Evolutionary conservation across 1,140 invertebrate genomes (phyloP).

Genomic region (Nymphalis io): DNA sequence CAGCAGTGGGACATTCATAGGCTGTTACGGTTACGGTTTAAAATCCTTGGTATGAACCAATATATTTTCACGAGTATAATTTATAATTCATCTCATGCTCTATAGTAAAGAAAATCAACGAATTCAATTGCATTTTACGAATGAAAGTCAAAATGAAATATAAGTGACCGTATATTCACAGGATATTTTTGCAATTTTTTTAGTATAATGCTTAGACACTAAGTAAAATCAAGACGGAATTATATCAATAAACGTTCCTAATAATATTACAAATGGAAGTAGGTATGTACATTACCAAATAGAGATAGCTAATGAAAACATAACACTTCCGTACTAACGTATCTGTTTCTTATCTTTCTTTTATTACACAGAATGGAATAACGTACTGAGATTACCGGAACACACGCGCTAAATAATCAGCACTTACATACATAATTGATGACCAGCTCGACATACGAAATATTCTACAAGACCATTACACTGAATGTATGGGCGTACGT

Average conservation of each 20-base stretch:
- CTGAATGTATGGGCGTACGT: conserved; percentile 4
- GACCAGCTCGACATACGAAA: conserved; percentile 13
- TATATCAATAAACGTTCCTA: not conserved
- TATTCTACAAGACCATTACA: conserved; percentile 7
- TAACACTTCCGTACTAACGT: not conserved
- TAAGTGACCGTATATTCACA: too few relatives aligned
- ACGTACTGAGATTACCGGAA: not conserved
- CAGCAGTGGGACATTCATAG: too few relatives aligned
- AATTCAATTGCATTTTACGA: too few relatives aligned
- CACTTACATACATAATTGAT: conserved; percentile 18
- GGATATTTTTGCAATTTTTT: too few relatives aligned
- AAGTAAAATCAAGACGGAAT: not conserved
- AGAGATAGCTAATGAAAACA: conserved; percentile 1
- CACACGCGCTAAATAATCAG: conserved; percentile 12
- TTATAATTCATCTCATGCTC: too few relatives aligned
- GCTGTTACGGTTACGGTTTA: too few relatives aligned
- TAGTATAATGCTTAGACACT: too few relatives aligned
- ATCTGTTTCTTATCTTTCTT: conserved; percentile 8
- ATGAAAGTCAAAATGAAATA: too few relatives aligned
- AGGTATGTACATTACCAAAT: not conserved
- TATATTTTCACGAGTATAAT: too few relatives aligned
- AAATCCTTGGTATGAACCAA: too few relatives aligned
- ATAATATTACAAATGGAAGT: not conserved
- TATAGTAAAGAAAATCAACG: too few relatives aligned
- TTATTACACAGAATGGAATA: conserved; percentile 2